phyloP scores from a whole-genome alignment of 2,888 invertebrate species.

The Euspilapteryx auroguttella region DNA sequence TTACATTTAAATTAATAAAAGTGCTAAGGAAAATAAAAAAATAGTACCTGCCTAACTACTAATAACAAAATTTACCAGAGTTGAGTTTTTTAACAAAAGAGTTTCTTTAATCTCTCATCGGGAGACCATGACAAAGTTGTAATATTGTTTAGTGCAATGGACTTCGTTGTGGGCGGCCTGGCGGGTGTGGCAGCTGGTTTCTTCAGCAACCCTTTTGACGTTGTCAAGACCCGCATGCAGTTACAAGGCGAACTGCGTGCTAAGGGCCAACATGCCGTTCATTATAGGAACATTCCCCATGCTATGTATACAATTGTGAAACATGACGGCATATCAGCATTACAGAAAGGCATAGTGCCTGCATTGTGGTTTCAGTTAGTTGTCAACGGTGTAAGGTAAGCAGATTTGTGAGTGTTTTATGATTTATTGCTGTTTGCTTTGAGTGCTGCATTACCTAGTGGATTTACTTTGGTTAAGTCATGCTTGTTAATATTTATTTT shows the following conservation, averaged over 20 bases:
- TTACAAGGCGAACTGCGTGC: conserved; percentile 80
- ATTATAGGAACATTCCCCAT: conserved; percentile 78
- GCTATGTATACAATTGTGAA: conserved; percentile 74
- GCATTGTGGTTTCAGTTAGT: conserved; percentile 81
- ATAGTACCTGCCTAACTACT: neutral
- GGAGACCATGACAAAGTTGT: no score
- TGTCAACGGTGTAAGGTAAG: conserved; percentile 62
- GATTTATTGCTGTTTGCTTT: neutral
- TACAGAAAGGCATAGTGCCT: conserved; percentile 80
- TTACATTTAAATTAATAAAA: neutral
- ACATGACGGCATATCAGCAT: conserved; percentile 74
- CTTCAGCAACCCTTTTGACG: conserved; percentile 89
- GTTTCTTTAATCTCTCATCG: no score
- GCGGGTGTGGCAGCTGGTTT: conserved; percentile 78
- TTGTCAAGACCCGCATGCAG: conserved; percentile 87
- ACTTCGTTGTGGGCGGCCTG: conserved; percentile 75
- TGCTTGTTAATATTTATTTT: neutral
- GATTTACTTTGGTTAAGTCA: neutral
- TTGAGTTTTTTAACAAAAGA: no score
- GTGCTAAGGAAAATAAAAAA: neutral
- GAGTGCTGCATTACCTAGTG: no score
- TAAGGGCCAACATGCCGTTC: conserved; percentile 60
- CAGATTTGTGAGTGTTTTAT: conserved; percentile 3
- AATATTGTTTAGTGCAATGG: conserved; percentile 48
- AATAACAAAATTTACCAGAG: neutral